Percentiles rank a stretch among this genome's conserved stretches.
Conservation (phyloP, 2,113 vertebrate genomes). For the Pteropus alecto region DNA sequence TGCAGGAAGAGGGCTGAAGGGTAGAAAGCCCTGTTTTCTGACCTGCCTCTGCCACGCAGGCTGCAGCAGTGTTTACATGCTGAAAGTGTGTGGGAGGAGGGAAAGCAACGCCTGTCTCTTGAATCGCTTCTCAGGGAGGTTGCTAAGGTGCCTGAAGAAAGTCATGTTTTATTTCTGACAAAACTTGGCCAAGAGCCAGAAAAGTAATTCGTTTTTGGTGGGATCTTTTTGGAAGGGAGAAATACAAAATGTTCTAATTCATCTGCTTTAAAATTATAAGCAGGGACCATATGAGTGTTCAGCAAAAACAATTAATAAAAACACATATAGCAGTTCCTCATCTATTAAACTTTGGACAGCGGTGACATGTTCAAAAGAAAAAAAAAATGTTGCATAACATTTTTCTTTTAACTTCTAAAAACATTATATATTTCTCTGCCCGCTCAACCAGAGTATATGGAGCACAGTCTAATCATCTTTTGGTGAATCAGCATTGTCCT, state of each 20-base stretch:
- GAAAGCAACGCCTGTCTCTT: neutral
- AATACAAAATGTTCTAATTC: conserved; percentile 37
- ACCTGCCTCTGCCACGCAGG: no score
- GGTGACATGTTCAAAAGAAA: neutral
- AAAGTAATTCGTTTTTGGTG: conserved; percentile 16
- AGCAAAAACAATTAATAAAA: conserved; percentile 43
- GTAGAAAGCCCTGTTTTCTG: neutral
- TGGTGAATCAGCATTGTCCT: neutral
- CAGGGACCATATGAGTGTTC: neutral
- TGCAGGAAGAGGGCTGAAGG: neutral
- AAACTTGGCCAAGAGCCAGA: neutral
- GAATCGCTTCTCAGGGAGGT: neutral
- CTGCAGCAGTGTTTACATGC: neutral
- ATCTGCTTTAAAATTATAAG: conserved; percentile 50
- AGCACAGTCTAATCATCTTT: neutral
- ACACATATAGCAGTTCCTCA: neutral
- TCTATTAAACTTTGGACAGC: neutral
- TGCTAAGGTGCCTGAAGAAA: neutral
- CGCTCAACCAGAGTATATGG: neutral
- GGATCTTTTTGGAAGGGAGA: neutral
- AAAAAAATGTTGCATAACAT: neutral
- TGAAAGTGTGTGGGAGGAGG: no score
- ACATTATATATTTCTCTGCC: neutral
- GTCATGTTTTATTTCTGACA: neutral
- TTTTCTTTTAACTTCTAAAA: neutral